Base-by-base conservation (phyloP, 2,113 vertebrate species). In the Eudyptes chrysolophus region DNA sequence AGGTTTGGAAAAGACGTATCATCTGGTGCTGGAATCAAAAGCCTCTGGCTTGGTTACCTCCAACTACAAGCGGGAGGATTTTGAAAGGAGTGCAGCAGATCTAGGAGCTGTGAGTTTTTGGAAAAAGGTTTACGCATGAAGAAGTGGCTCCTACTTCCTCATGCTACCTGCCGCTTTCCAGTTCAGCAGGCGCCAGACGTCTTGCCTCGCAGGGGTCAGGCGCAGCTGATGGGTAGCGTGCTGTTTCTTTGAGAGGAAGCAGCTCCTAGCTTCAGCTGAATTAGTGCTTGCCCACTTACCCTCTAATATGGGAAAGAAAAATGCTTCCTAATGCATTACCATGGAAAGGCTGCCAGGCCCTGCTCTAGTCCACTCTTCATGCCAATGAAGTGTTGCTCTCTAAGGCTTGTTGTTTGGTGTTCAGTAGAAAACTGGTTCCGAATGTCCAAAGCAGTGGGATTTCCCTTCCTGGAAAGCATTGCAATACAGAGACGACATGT, bases 201-300 rank as follows among this genome's bases (percentile, higher is more conserved):
- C 46, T 74, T 70, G 52, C 79, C 62, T 68, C 30, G 51, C 68
- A 54, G 66, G 48, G 72, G 7, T 51, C 69, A 58, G 61, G 57
- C 3, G 1, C 51, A 69, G 68, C 69, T 78, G 34, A 84, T 81
- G 6, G 0, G 0, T 34, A 48, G 26, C 7, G 0, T 40, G 70
- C 62, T 70, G 34, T 38, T 82, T 62, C 44, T 51, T 64, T 60
- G 78, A 64, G 75, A 88, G 52, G 54, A 49, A 76, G 58, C 54
- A 83, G 75, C 75, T 86, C 66, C 62, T 29, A 38, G 8, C 71
- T 88, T 79, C 84, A 80, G 25, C 58, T 80, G 55, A 70, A 58
- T 72, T 84, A n/a, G 38, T 70, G 72, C 65, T 84, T 84, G 26
- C 55, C n/a, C 29, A 8, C 51, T 87, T 91, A 20, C 27, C 54